Evolutionary conservation across 2,888 invertebrate genomes (phyloP).

Genomic region (Dichetophora obliterata): DNA sequence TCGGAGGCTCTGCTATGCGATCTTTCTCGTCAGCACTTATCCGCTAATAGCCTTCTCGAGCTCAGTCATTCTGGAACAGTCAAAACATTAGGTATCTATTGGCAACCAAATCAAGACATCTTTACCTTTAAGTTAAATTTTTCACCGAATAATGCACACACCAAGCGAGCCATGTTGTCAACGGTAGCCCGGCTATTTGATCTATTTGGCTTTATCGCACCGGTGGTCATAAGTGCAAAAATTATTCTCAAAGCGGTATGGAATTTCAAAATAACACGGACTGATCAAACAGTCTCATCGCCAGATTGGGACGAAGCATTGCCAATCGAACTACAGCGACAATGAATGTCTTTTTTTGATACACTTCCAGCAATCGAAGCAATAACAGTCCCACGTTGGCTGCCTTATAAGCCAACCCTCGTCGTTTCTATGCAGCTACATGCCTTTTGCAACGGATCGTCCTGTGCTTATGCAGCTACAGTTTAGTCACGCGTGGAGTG

Average conservation of each 20-base stretch:
- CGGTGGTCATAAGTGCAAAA: neutral
- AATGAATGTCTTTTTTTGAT: constrained; percentile 18
- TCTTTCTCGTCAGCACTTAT: neutral
- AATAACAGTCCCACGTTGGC: constrained; percentile 33
- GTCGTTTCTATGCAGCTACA: constrained; percentile 20
- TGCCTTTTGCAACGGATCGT: constrained; percentile 33
- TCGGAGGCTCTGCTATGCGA: neutral
- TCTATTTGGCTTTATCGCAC: constrained; percentile 1
- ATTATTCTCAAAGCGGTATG: constrained; percentile 1
- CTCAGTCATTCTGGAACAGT: constrained; percentile 21
- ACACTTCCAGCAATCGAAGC: constrained; percentile 16
- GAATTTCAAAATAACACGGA: neutral
- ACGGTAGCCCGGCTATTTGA: neutral
- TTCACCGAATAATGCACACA: neutral
- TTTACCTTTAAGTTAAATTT: constrained; percentile 32
- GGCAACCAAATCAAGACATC: constrained; percentile 35
- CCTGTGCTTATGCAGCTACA: constrained; percentile 6
- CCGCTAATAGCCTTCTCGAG: constrained; percentile 3
- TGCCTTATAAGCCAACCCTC: neutral
- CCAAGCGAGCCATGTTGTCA: constrained; percentile 17
- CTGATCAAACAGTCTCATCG: neutral
- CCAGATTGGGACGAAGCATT: constrained; percentile 7
- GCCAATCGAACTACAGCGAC: neutral
- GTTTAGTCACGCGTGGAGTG: constrained; percentile 23
- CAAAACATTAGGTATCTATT: constrained; percentile 40